phyloP scores from a whole-genome alignment of 1,140 invertebrate species.

The Ylistrum balloti region DNA sequence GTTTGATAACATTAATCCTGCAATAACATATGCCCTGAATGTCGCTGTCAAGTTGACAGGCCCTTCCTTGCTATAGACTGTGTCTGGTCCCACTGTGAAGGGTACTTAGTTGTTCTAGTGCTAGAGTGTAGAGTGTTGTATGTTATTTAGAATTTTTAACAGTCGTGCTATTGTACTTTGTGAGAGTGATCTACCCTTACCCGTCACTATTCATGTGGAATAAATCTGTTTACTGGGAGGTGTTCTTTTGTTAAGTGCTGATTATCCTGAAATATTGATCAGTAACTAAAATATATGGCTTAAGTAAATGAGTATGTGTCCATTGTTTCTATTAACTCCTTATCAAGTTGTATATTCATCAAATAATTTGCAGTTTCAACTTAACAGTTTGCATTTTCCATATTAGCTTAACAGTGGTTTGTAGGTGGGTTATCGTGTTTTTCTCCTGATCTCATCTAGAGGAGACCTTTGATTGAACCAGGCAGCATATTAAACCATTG shows the following conservation, averaged over 20 bases:
- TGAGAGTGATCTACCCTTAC: background rate
- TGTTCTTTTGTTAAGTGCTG: slow-evolving; percentile 21
- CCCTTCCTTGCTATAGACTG: background rate
- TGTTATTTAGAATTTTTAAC: slow-evolving; percentile 36
- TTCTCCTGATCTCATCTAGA: slow-evolving; percentile 38
- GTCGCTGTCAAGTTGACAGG: background rate
- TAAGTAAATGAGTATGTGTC: background rate
- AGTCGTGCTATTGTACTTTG: background rate
- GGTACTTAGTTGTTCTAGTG: background rate
- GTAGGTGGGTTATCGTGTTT: background rate
- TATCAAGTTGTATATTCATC: slow-evolving; percentile 40
- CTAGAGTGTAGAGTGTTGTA: background rate
- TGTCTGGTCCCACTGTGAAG: background rate
- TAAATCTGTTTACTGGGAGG: background rate
- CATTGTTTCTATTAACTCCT: background rate
- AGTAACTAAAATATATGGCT: background rate
- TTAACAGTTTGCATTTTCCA: slow-evolving; percentile 38
- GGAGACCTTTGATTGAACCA: slow-evolving; percentile 15
- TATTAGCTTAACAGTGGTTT: slow-evolving; percentile 23
- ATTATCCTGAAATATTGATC: background rate
- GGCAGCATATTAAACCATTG: slow-evolving; percentile 23
- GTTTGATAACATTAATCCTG: background rate
- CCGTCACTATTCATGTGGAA: background rate
- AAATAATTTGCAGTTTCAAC: slow-evolving; percentile 16
- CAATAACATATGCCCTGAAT: background rate